Base-by-base conservation (phyloP, 2,113 vertebrate species). In the Vombatus ursinus region DNA sequence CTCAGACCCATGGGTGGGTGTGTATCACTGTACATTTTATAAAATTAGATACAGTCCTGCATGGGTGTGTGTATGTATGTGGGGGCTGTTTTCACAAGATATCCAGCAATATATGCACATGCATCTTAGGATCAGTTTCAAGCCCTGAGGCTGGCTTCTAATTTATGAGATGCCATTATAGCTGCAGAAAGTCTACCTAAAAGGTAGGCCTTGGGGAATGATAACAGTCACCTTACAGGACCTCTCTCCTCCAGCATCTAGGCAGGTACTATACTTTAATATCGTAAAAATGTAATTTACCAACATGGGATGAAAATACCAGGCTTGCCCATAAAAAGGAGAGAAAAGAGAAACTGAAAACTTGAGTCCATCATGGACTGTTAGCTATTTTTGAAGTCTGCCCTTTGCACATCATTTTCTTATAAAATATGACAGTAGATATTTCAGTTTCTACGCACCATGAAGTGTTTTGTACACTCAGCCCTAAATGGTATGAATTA, bases 141-240 rank as follows among this genome's bases (percentile, higher is more conserved):
- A 96, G 44, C 57, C 50, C 26, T 23, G 93, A 96, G 90, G 93
- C 93, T 95, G 95, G 96, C 68, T 89, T 97, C 96, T 97, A 97
- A 91, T 89, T 97, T 91, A 57, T 84, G 44, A 95, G 1, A 91
- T 93, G 89, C 68, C 92, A 52, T 95, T 52, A 31, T n/a, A 84
- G 89, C 92, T 94, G 52, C 26, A 96, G 90, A 95, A 90, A 57
- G 94, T 96, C 61, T 84, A 51, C 28, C 93, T 90, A 95, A 95
- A 95, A 94, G 91, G 90, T 61, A 90, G 91, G 24, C 54, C 89
- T 44, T 48, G 23, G 84, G 44, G 57, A 95, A 95, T 4, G 2
- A 4, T 49, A 92, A 44, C 84, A 97, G 93, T 28, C 68, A 96
- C 8, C 31, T 93, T 95, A 94, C 51, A 90, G 31, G 95, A 57